Base-by-base conservation (phyloP, 1,140 invertebrate species). In the Zaprionus davidi region DNA sequence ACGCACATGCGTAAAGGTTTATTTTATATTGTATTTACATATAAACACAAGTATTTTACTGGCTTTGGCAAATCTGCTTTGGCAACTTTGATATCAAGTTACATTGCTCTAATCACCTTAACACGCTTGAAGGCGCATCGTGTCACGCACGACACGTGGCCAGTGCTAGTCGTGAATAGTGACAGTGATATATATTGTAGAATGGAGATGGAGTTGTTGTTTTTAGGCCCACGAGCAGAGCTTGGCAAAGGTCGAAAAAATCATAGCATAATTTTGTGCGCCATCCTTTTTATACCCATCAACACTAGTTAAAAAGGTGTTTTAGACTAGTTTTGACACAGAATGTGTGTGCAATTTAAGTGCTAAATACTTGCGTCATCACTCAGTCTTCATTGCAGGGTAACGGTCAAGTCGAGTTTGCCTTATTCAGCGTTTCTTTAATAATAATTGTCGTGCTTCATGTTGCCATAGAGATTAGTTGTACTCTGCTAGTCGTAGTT, bases 181-280 rank as follows among this genome's bases (percentile, higher is more conserved):
- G 41, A 46, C 41, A 46, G 41, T 7, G 41, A 46, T 46, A 46
- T 46, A 46, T 46, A n/a, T n/a, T n/a, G n/a, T n/a, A 17, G 41
- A 7, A 46, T 9, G n/a, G n/a, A 46, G 0, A 6, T 44, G n/a
- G 9, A 34, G 31, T 34, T 34, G 9, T 11, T 34, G 31, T 11
- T 44, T 44, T n/a, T 44, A 7, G 15, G 15, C 41, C 1, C 41
- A 15, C 15, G 5, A n/a, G 38, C 5, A 41, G 22, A 38, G 57
- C 22, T 20, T 46, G 36, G 11, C 34, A 28, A 34, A 38, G 34
- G 28, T 9, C 13, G 4, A 73, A 76, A 76, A 56, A 77, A 70
- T 46, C 57, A 28, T 78, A 81, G 78, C 82, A 76, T 66, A 86
- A 68, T 57, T 82, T 76, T 36, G n/a, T 13, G 68, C 64, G 22